A percentile compares a stretch with the other conserved stretches of the same genome.
Evolutionary conservation across 2,113 vertebrate species (phyloP).

Genomic region (Climacteris rufus): DNA sequence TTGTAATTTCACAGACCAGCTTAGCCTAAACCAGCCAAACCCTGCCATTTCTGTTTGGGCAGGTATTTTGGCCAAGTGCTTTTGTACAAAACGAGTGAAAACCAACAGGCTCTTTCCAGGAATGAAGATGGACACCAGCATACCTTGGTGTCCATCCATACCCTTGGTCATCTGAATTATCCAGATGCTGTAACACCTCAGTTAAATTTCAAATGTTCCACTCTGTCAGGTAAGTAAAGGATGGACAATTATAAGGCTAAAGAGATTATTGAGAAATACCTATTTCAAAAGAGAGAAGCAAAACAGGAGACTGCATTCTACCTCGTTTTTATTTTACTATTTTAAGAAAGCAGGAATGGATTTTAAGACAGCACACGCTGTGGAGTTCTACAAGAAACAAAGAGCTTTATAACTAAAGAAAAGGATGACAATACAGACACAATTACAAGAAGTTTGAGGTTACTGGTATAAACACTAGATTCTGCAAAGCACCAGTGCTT

Average conservation of each 20-base stretch:
- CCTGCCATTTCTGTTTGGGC: not conserved
- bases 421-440: not conserved
- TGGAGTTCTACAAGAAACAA: not conserved
- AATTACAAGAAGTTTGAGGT: not conserved
- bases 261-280: not conserved
- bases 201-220: not conserved
- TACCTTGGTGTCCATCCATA: too few species aligned
- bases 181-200: not conserved
- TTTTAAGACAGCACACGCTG: not conserved
- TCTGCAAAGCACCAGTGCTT: not conserved
- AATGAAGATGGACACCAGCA: not conserved
- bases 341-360: not conserved
- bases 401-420: not conserved
- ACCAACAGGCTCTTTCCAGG: not conserved
- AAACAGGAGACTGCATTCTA: not conserved
- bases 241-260: not conserved
- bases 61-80: not conserved
- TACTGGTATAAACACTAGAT: not conserved
- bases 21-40: not conserved
- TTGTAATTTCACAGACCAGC: not conserved
- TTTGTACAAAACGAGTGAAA: not conserved
- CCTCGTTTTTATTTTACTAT: too few species aligned
- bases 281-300: not conserved
- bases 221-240: not conserved
- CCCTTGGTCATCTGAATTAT: not conserved